Evolutionary conservation across 2,113 vertebrate genomes (phyloP).

Genomic region (Rhabdornis inornatus): DNA sequence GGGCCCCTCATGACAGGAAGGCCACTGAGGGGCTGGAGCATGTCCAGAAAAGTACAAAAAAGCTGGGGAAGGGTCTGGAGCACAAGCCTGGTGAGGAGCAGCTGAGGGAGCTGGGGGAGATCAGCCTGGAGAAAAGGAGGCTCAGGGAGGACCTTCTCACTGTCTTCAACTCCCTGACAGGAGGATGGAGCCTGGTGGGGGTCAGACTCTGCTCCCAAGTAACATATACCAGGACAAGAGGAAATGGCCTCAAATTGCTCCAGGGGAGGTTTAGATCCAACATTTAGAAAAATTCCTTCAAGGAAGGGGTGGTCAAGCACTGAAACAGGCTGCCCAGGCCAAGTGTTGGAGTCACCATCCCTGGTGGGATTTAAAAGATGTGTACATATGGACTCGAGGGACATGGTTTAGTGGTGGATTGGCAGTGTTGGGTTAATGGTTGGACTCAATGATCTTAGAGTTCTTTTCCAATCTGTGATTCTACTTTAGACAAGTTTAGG

Average conservation of each 20-base stretch:
- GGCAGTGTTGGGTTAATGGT: neutral
- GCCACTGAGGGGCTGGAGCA: rapidly evolving
- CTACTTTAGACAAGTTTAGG: neutral
- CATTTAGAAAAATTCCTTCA: neutral
- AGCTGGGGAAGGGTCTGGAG: neutral
- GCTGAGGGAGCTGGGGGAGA: neutral
- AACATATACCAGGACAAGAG: neutral
- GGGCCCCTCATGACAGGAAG: neutral
- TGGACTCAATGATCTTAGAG: neutral
- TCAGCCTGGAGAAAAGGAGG: neutral
- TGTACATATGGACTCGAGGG: neutral
- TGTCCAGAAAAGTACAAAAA: neutral
- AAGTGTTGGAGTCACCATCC: neutral
- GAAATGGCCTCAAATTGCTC: neutral
- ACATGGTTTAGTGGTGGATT: neutral
- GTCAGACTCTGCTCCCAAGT: neutral
- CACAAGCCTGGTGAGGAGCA: neutral
- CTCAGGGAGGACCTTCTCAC: neutral
- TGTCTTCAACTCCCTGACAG: neutral
- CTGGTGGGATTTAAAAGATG: neutral
- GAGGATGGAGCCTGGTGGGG: neutral
- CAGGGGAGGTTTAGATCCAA: neutral
- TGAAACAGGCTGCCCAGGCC: neutral
- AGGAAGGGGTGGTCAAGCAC: neutral
- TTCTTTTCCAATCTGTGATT: neutral